Evolutionary conservation across 2,888 invertebrate genomes (phyloP), one percentile per base, ranked within the genome.

Genomic region (Drosophila emarginata): DNA sequence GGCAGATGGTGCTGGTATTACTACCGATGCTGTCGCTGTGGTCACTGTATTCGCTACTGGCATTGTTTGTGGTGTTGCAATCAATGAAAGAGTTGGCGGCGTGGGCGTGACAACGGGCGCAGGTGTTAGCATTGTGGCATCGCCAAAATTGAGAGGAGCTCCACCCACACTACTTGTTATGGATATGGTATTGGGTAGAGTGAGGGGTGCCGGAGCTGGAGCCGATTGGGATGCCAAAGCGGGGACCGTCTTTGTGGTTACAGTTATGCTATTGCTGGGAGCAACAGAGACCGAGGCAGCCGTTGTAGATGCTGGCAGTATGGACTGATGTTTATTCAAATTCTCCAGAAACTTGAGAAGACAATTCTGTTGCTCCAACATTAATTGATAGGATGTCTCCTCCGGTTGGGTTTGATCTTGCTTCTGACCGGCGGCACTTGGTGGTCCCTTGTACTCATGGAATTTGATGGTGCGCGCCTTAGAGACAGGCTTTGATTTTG

Each of bases 361-460:
- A 90, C 98, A 98, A 67, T 91, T 92, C 90, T 99, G 99, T 89
- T 99, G 99, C 89, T 98, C 97, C 72, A 99, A 93, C 62, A 98
- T 94, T 78, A 98, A 92, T 91, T 98, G 97, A 92, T 98, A 98
- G 7, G 97, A 96, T 6, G 97, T 97, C 92, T 98, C 97, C 62
- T 91, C 91, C 23, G 90, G 81, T 57, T 86, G 87, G 28, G 78
- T 62, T 11, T 93, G 93, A 11, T 94, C 93, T 18, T 94, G 93
- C 56, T 91, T 91, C 59, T 94, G 94, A 82, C 96, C 96, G 15
- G 97, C 96, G 6, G 91, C 91, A 92, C 95, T 97, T 74, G 98
- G 97, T 28, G 97, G 97, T 39, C 97, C 97, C 92, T 97, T 97
- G 92, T 97, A 97, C 92, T 99, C 99, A 92, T 99, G 98, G 92